Evolutionary conservation across 2,797 vertebrate species (phyloP), one percentile per base, ranked within the genome.

Genomic region (Aulostomus chinensis): DNA sequence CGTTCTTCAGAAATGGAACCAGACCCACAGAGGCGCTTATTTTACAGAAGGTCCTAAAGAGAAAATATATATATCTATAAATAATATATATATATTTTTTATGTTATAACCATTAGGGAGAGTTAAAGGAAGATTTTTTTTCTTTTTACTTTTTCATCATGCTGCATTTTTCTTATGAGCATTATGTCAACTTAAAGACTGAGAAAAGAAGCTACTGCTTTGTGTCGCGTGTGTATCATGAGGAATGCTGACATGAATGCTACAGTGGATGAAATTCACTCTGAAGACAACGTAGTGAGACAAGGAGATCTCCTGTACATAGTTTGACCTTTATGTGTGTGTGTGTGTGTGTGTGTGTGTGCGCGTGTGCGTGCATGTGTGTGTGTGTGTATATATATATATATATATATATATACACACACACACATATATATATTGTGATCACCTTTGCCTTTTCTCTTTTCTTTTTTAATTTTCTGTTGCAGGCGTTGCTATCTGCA

Each of bases 251-350:
- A 68, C 46, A n/a, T n/a, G n/a, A n/a, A n/a, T n/a, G n/a, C n/a
- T n/a, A n/a, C n/a, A n/a, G 58, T 76, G 77, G 74, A 84, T 63
- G 76, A 65, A 72, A 52, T 80, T 79, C 67, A 82, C 76, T 72
- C 64, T 58, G 77, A 80, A 65, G 75, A 78, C 20, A 40, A 73
- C 43, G 11, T 66, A 28, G 64, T 58, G 72, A 78, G 81, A 73
- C 76, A 78, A 74, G 12, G 30, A 32, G 30, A 52, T 83, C 76
- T 84, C 79, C 70, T 91, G 86, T 90, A 89, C 68, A 91, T 91
- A 92, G 72, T 87, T 80, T 88, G 81, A 89, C 78, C 86, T 86
- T 80, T 91, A n/a, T n/a, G n/a, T n/a, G n/a, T n/a, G n/a, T n/a
- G n/a, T n/a, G n/a, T n/a, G n/a, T n/a, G n/a, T n/a, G n/a, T n/a